A percentile compares a stretch with the other conserved stretches of the same genome.
phyloP scores from a whole-genome alignment of 1,140 invertebrate species.

The Drosophila bipectinata region DNA sequence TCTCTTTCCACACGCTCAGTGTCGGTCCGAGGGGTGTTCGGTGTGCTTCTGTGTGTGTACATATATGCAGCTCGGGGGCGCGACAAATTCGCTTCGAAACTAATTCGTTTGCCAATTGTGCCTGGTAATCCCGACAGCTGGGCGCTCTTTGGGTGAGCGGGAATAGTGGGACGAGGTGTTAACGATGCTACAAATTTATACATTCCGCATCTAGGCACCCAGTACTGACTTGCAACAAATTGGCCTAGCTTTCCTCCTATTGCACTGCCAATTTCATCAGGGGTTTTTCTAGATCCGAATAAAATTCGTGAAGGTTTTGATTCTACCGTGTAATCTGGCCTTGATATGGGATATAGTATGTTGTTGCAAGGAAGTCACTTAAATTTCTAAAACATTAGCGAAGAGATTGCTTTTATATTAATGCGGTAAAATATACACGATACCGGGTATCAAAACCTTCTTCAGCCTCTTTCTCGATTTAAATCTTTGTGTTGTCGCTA shows the following conservation, averaged over 20 bases:
- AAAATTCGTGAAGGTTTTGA: not conserved
- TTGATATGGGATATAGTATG: not conserved
- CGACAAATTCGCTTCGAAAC: slow-evolving; percentile 66
- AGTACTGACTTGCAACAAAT: slow-evolving; percentile 70
- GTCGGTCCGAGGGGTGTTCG: slow-evolving; percentile 17
- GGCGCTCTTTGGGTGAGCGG: slow-evolving; percentile 62
- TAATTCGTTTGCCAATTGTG: slow-evolving; percentile 62
- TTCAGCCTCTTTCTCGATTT: too few relatives aligned
- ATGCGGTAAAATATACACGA: too few relatives aligned
- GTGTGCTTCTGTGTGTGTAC: slow-evolving; percentile 15
- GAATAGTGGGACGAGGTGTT: not conserved
- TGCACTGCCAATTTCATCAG: slow-evolving; percentile 12
- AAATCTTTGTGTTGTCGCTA: too few relatives aligned
- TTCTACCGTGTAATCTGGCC: not conserved
- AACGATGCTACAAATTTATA: slow-evolving; percentile 29
- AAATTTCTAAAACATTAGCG: too few relatives aligned
- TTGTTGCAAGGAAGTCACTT: not conserved
- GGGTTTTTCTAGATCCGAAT: not conserved
- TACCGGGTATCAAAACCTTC: too few relatives aligned
- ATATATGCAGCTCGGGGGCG: slow-evolving; percentile 8
- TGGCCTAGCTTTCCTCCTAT: slow-evolving; percentile 41
- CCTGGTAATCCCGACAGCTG: slow-evolving; percentile 73
- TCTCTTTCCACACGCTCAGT: too few relatives aligned
- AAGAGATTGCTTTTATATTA: too few relatives aligned
- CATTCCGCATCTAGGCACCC: slow-evolving; percentile 9